A percentile compares a stretch with the other conserved stretches of the same genome.
Evolutionary conservation across 2,113 vertebrate species (phyloP).

Genomic region (Corydoras sp.): DNA sequence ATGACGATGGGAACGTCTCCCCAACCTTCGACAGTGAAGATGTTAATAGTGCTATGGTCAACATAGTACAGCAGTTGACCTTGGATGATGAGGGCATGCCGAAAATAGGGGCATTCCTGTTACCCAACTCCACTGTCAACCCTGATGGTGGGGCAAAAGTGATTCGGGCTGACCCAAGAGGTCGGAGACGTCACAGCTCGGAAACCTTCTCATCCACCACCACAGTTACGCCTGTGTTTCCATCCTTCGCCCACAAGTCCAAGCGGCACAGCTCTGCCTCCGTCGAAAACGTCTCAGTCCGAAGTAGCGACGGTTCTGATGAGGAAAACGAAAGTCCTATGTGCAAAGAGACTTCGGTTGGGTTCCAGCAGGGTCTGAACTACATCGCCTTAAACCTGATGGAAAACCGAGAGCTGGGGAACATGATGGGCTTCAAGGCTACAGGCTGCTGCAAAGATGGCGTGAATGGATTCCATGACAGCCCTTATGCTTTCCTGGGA

Average conservation of each 20-base stretch:
- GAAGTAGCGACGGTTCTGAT: conserved; percentile 72
- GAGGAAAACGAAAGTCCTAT: conserved; percentile 74
- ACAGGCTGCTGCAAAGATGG: conserved; percentile 74
- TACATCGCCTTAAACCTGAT: conserved; percentile 90
- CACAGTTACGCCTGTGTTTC: conserved; percentile 90
- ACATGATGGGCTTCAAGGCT: conserved; percentile 62
- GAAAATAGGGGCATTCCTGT: conserved; percentile 72
- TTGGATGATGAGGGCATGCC: conserved; percentile 65
- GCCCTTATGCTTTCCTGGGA: conserved; percentile 80
- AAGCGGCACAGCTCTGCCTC: conserved; percentile 92
- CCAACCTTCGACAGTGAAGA: conserved; percentile 65
- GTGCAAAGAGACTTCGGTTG: conserved; percentile 86
- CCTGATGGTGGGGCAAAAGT: conserved; percentile 89
- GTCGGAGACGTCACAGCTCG: conserved; percentile 89
- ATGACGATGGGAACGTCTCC: conserved; percentile 64
- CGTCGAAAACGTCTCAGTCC: conserved; percentile 88
- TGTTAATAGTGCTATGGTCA: conserved; percentile 63
- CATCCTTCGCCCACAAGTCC: conserved; percentile 86
- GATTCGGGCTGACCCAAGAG: conserved; percentile 88
- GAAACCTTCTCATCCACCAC: conserved; percentile 97
- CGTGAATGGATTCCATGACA: conserved; percentile 69
- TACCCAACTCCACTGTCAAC: conserved; percentile 67
- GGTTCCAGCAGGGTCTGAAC: conserved; percentile 93
- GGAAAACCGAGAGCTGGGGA: conserved; percentile 68
- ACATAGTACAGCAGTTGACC: conserved; percentile 76